These are phyloP conservation scores for Idaea biselata DNA, from an alignment of 2,888 invertebrate genomes.

Conservation along the genomic window DNA sequence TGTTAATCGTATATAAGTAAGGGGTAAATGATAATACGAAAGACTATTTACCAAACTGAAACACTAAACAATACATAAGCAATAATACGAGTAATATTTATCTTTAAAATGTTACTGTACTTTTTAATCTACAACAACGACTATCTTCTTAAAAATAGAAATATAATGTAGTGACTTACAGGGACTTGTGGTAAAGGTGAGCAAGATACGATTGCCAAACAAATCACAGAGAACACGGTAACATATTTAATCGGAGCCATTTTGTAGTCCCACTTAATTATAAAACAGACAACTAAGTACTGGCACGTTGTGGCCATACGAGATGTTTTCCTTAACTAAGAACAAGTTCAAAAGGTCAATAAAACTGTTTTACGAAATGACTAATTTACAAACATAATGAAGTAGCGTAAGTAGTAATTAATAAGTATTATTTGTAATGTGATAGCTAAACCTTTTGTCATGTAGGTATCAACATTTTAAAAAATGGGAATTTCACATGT, in stretches of 20 bases:
- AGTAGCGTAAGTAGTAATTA: too few relatives aligned
- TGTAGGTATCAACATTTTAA: too few relatives aligned
- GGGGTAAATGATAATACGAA: too few relatives aligned
- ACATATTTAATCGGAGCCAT: neutral
- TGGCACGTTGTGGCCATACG: neutral
- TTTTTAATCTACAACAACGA: too few relatives aligned
- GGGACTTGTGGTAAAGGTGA: neutral
- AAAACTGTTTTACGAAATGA: neutral
- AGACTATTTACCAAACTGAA: too few relatives aligned
- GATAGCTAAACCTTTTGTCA: neutral
- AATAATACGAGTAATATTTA: too few relatives aligned
- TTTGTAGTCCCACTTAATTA: neutral
- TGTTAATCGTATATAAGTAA: too few relatives aligned
- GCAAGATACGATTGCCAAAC: neutral
- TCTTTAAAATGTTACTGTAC: too few relatives aligned
- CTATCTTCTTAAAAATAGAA: too few relatives aligned
- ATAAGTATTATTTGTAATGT: neutral
- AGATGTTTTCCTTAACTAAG: neutral
- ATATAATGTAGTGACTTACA: neutral
- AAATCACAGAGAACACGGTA: neutral
- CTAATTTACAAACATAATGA: neutral
- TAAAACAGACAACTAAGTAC: neutral
- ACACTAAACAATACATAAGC: too few relatives aligned
- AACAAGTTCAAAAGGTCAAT: neutral
- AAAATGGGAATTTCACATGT: too few relatives aligned